A percentile compares a stretch with the other conserved stretches of the same genome.
These are phyloP conservation scores for Forbesichthys papilliferus DNA, from an alignment of 2,113 vertebrate species.

Conservation along the genomic window DNA sequence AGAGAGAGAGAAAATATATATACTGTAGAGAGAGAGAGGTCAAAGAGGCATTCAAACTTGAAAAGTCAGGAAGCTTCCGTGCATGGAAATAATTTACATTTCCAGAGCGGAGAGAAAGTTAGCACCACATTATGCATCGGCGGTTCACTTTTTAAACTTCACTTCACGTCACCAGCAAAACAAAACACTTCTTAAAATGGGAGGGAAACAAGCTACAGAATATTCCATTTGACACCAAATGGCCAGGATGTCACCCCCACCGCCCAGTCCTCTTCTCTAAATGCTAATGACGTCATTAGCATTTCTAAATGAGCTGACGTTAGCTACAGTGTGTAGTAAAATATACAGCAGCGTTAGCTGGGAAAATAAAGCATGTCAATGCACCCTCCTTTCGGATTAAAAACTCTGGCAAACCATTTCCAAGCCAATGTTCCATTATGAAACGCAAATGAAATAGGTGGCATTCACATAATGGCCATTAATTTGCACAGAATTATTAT, in stretches of 20 bases:
- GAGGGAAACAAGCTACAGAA: no score
- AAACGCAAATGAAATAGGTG: slow-evolving; percentile 52
- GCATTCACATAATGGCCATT: slow-evolving; percentile 54
- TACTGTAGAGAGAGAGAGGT: no score
- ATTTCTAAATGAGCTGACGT: slow-evolving; percentile 33
- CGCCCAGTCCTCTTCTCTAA: slow-evolving; percentile 18
- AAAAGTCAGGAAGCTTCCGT: no score
- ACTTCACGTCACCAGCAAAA: no score
- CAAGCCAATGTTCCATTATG: slow-evolving; percentile 48
- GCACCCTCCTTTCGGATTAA: slow-evolving; percentile 29
- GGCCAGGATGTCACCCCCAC: slow-evolving; percentile 24
- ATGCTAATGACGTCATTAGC: slow-evolving; percentile 51
- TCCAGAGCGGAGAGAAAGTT: no score
- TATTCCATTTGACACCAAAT: slow-evolving; percentile 27
- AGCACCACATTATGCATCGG: no score
- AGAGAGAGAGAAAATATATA: no score
- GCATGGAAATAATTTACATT: no score
- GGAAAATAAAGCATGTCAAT: slow-evolving; percentile 7
- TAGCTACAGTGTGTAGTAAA: slow-evolving; percentile 12
- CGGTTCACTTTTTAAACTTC: no score
- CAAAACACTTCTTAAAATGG: no score
- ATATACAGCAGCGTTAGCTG: slow-evolving; percentile 12
- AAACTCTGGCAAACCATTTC: slow-evolving; percentile 26
- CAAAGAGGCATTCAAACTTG: no score
- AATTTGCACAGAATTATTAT: slow-evolving; percentile 15